Evolutionary conservation across 2,888 invertebrate genomes (phyloP), one percentile per base, ranked within the genome.

Genomic region (Zeuzera pyrina): DNA sequence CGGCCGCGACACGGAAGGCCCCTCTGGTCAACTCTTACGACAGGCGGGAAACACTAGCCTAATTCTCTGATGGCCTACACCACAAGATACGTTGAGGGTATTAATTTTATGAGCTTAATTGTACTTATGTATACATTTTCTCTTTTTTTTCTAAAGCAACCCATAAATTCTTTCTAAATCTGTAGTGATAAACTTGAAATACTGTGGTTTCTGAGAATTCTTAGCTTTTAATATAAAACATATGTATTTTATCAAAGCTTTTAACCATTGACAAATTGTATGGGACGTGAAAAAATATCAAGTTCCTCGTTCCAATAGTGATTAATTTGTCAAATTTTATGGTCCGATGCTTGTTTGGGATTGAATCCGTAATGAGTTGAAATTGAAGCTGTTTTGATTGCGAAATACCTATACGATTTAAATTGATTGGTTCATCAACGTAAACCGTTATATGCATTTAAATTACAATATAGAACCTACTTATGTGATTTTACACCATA

Each of bases 281-380:
- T 33, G 34, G 35, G 31, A 40, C 37, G 37, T 43, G 39, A 32
- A 42, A 43, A 32, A 52, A 47, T 54, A 49, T 50, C 43, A 40
- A 43, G 49, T 50, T 49, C 37, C 27, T 32, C 38, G 38, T 44
- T 46, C 34, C 38, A 38, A 49, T 43, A 43, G 47, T 54, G 53
- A 56, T 58, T 54, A 56, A 58, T 60, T 55, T 58, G 49, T 57
- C 47, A 51, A 49, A 45, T 37, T 48, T 52, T 58, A 57, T 56
- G 41, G 39, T 38, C 45, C 34, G 30, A 49, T 41, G 45, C 50
- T 48, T 34, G 48, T 54, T 54, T 52, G 38, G 31, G 41, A 42
- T 43, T 45, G 50, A 51, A 57, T 62, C 47, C 22, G 37, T 51
- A 54, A 55, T 56, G 51, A 55, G 45, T 34, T 40, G 33, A 41